Percentiles rank a stretch among this genome's conserved stretches.
Evolutionary conservation across 1,140 invertebrate genomes (phyloP).

Genomic region (Pseudachorutes palmiensis): DNA sequence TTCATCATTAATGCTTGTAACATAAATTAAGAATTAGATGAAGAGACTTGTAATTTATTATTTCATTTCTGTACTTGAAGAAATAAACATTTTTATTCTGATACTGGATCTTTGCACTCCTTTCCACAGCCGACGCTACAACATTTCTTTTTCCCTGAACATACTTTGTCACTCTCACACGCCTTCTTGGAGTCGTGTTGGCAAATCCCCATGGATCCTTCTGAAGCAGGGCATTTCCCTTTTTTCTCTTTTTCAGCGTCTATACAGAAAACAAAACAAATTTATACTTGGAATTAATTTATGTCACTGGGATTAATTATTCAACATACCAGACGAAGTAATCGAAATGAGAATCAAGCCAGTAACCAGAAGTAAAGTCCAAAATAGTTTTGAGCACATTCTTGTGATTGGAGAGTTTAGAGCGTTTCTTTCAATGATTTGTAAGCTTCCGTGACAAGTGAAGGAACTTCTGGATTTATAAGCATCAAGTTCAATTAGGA

Average conservation of each 20-base stretch:
- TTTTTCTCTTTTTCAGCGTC: neutral
- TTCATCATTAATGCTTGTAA: neutral
- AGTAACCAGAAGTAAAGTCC: too few relatives aligned
- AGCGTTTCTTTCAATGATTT: too few relatives aligned
- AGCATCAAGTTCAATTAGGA: too few relatives aligned
- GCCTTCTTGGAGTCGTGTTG: neutral
- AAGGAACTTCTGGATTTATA: too few relatives aligned
- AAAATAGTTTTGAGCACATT: too few relatives aligned
- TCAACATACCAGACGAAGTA: too few relatives aligned
- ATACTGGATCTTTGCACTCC: neutral
- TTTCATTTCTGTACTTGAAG: too few relatives aligned
- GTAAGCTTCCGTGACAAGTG: too few relatives aligned
- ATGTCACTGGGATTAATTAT: too few relatives aligned
- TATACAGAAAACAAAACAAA: neutral
- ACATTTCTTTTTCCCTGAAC: neutral
- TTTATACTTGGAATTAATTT: too few relatives aligned
- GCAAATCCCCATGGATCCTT: neutral
- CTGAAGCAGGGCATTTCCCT: neutral
- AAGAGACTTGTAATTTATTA: neutral
- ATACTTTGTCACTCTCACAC: neutral
- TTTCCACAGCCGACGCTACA: neutral
- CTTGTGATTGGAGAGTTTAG: too few relatives aligned
- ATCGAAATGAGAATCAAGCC: too few relatives aligned
- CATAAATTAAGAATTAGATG: neutral
- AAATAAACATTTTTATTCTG: neutral